phyloP scores from a whole-genome alignment of 2,113 vertebrate genomes.

The Pterocles burchelli region DNA sequence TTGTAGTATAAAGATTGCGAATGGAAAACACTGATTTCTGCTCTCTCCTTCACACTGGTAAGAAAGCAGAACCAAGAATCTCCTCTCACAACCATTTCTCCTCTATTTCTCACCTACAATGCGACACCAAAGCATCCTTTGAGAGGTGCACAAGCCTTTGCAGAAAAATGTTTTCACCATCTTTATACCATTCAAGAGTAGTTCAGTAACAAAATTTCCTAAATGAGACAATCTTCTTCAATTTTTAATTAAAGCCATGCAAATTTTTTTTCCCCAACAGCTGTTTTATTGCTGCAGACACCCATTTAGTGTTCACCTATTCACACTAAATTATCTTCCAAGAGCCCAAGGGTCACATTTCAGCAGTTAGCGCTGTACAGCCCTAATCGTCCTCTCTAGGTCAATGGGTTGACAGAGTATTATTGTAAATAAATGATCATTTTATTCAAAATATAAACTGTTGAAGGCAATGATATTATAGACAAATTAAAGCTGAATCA shows the following conservation, averaged over 20 bases:
- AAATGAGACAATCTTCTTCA: background rate
- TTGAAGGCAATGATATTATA: background rate
- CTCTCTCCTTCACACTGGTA: no score
- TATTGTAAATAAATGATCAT: background rate
- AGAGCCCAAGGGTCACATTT: background rate
- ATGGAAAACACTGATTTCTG: background rate
- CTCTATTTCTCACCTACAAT: background rate
- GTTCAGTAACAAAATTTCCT: background rate
- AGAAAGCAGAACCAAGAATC: background rate
- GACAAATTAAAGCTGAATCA: background rate
- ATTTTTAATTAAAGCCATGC: constrained; percentile 4
- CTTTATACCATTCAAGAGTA: background rate
- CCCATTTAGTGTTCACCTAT: background rate
- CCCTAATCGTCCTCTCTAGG: background rate
- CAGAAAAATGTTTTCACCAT: background rate
- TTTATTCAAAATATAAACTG: background rate
- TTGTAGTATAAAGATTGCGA: background rate
- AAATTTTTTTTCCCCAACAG: background rate
- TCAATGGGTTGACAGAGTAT: background rate
- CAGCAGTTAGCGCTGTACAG: background rate
- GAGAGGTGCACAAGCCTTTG: background rate
- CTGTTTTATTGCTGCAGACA: background rate
- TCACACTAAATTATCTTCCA: background rate
- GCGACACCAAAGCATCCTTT: background rate
- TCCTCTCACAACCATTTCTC: background rate